Evolutionary conservation across 2,113 vertebrate species (phyloP).

Genomic region (Danionella cerebrum): DNA sequence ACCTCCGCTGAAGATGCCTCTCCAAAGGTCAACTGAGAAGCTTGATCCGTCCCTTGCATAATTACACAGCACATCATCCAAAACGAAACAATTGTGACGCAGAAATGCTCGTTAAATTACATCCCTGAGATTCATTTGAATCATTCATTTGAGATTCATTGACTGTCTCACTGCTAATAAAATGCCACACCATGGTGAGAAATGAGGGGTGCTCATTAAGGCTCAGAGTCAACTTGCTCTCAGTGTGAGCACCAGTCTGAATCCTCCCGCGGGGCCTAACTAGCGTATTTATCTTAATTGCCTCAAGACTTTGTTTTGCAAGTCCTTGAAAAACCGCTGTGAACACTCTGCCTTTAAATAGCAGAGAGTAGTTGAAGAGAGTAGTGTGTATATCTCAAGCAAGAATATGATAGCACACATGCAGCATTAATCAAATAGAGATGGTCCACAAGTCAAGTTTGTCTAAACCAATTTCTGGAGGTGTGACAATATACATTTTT

Average conservation of each 20-base stretch:
- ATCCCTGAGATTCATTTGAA: no score
- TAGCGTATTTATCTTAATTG: background rate
- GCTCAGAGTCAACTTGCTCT: background rate
- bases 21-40: slow-evolving; percentile 1
- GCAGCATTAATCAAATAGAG: no score
- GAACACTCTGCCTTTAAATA: background rate
- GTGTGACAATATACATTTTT: no score
- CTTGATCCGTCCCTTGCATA: background rate
- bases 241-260: background rate
- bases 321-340: background rate
- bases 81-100: no score
- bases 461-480: no score
- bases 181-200: slow-evolving; percentile 9
- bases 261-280: background rate
- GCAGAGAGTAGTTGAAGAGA: no score
- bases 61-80: background rate
- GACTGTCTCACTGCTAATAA: no score
- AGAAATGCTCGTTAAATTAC: no score
- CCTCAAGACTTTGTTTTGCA: background rate
- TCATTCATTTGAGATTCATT: no score
- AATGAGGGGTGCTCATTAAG: background rate
- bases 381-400: no score
- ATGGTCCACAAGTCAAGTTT: no score
- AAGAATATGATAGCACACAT: no score
- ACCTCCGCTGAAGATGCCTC: background rate